Conservation (phyloP, 1,140 invertebrate genomes). For the Sminthurides bifidus region DNA sequence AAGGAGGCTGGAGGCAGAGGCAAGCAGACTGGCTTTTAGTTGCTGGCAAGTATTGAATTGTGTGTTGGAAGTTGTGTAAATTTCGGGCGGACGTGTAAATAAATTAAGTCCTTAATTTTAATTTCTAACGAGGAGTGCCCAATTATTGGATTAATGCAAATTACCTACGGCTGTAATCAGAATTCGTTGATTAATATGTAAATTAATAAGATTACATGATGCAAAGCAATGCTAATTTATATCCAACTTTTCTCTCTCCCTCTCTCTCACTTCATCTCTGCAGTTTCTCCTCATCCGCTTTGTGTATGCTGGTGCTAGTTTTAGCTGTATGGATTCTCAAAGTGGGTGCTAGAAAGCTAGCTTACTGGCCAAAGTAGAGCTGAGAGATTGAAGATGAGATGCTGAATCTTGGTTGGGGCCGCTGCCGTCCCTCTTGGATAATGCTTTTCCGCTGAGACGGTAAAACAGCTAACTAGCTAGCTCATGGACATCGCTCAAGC, state of each 20-base stretch:
- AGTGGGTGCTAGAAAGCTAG: too few species aligned
- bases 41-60: slow-evolving; percentile 23
- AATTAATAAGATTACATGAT: slow-evolving; percentile 85
- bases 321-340: too few species aligned
- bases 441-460: too few species aligned
- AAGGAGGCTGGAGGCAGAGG: slow-evolving; percentile 7
- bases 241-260: slow-evolving; percentile 28
- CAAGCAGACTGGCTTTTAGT: slow-evolving; percentile 23
- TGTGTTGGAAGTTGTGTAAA: too few species aligned
- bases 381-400: too few species aligned
- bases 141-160: slow-evolving; percentile 90
- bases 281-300: too few species aligned
- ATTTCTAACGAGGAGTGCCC: slow-evolving; percentile 83
- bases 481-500: too few species aligned
- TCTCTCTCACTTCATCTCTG: slow-evolving; percentile 11
- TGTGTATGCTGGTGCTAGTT: too few species aligned
- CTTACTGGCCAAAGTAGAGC: too few species aligned
- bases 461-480: too few species aligned
- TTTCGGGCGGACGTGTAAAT: slow-evolving; percentile 29
- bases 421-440: too few species aligned
- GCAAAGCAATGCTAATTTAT: slow-evolving; percentile 35
- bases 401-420: too few species aligned
- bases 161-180: slow-evolving; percentile 66
- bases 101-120: slow-evolving; percentile 62
- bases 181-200: slow-evolving; percentile 96